These are phyloP conservation scores for Elgonia sp. DNA, from an alignment of 2,888 invertebrate genomes.

Conservation along the genomic window DNA sequence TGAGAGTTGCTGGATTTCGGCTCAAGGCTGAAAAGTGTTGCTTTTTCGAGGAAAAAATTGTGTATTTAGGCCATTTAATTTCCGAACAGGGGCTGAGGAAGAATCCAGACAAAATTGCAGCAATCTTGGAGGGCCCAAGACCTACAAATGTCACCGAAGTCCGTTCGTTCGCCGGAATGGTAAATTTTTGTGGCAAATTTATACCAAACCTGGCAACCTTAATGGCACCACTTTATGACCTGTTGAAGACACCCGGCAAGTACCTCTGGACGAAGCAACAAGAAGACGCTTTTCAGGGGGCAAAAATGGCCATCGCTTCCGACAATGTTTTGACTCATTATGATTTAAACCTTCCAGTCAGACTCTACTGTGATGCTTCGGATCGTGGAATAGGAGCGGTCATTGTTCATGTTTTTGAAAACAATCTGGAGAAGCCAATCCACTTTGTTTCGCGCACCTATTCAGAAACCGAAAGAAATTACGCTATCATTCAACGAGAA, in stretches of 20 bases:
- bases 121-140: constrained; percentile 33
- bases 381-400: constrained; percentile 81
- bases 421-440: constrained; percentile 80
- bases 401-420: constrained; percentile 78
- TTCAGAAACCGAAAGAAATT: constrained; percentile 81
- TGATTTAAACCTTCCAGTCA: constrained; percentile 58
- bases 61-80: constrained; percentile 81
- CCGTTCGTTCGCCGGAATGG: constrained; percentile 41
- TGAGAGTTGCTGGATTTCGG: constrained; percentile 17
- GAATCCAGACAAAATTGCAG: constrained; percentile 64
- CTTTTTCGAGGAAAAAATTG: constrained; percentile 81
- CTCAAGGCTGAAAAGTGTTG: constrained; percentile 5
- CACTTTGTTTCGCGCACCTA: constrained; percentile 81
- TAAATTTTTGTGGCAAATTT: constrained; percentile 62
- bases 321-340: constrained; percentile 51
- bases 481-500: constrained; percentile 82
- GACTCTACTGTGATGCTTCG: constrained; percentile 67
- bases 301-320: neutral
- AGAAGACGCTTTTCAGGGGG: constrained; percentile 36
- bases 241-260: neutral
- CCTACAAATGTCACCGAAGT: constrained; percentile 24
- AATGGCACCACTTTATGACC: neutral
- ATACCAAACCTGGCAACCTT: constrained; percentile 1
- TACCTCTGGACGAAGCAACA: neutral
- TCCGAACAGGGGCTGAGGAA: constrained; percentile 67